These are phyloP conservation scores for Trissolcus japonicus DNA, from an alignment of 2,888 invertebrate species.

Conservation along the genomic window DNA sequence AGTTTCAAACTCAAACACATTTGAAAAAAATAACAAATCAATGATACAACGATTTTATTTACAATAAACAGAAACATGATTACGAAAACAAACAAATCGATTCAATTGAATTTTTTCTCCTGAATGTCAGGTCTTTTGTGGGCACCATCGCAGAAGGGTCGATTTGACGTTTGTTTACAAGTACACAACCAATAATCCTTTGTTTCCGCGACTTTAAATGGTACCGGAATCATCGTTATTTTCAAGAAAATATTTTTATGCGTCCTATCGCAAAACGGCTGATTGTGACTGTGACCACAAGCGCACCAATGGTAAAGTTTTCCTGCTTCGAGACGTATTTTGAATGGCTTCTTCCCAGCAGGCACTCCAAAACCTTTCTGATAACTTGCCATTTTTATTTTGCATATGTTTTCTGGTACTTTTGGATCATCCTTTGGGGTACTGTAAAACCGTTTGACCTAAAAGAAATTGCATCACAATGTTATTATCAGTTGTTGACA, in stretches of 20 bases:
- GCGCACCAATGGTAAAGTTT: constrained; percentile 86
- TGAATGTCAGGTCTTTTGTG: constrained; percentile 80
- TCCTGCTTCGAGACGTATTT: constrained; percentile 83
- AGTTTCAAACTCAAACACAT: not conserved
- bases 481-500: not conserved
- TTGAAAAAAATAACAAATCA: no score
- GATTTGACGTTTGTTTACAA: constrained; percentile 94
- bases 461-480: constrained; percentile 2
- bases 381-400: constrained; percentile 79
- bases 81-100: not conserved
- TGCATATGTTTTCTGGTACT: constrained; percentile 83
- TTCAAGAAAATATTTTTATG: constrained; percentile 87
- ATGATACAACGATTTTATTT: constrained; percentile 3
- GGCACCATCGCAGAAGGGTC: constrained; percentile 98
- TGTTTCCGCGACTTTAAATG: constrained; percentile 89
- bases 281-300: constrained; percentile 93
- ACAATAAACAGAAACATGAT: constrained; percentile 7
- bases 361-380: constrained; percentile 86
- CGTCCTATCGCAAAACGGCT: constrained; percentile 96
- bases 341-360: constrained; percentile 94
- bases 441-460: constrained; percentile 31
- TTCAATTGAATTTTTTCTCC: constrained; percentile 21
- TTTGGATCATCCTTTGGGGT: constrained; percentile 74
- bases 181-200: constrained; percentile 98
- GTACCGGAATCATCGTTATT: constrained; percentile 86